phyloP scores from a whole-genome alignment of 2,113 vertebrate species.

The Brienomyrus brachyistius region DNA sequence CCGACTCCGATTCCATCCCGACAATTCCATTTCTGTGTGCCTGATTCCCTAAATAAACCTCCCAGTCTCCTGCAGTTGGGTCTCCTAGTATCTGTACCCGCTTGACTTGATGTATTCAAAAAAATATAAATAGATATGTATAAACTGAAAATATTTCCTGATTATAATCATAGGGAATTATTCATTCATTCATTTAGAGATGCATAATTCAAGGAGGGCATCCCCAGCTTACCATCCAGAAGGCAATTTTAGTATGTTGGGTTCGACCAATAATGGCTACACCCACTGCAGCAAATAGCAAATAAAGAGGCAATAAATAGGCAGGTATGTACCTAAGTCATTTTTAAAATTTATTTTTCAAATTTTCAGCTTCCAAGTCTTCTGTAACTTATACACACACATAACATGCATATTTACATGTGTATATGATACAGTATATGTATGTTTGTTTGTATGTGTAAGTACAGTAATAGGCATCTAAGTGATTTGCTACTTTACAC shows the following conservation, averaged over 20 bases:
- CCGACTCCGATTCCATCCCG: too few species aligned
- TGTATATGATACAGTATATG: background rate
- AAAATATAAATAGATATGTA: background rate
- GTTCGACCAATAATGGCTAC: conserved; percentile 48
- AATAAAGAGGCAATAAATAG: conserved; percentile 74
- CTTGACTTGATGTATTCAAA: too few species aligned
- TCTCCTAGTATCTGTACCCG: too few species aligned
- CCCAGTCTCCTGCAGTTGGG: too few species aligned
- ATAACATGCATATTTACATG: background rate
- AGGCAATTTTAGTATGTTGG: conserved; percentile 40
- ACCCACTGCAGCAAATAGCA: conserved; percentile 50
- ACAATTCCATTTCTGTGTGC: too few species aligned
- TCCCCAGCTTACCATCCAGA: background rate
- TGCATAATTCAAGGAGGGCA: conserved; percentile 16
- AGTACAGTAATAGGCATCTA: background rate
- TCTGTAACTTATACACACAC: background rate
- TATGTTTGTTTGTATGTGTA: background rate
- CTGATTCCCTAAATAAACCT: too few species aligned
- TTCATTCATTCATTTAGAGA: background rate
- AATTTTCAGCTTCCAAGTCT: background rate
- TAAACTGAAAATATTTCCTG: background rate
- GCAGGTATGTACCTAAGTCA: conserved; percentile 45
- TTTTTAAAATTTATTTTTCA: background rate
- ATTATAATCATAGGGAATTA: background rate
- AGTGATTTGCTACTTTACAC: background rate